Conservation (phyloP, 1,140 invertebrate genomes). For the Drosophila bocki region DNA sequence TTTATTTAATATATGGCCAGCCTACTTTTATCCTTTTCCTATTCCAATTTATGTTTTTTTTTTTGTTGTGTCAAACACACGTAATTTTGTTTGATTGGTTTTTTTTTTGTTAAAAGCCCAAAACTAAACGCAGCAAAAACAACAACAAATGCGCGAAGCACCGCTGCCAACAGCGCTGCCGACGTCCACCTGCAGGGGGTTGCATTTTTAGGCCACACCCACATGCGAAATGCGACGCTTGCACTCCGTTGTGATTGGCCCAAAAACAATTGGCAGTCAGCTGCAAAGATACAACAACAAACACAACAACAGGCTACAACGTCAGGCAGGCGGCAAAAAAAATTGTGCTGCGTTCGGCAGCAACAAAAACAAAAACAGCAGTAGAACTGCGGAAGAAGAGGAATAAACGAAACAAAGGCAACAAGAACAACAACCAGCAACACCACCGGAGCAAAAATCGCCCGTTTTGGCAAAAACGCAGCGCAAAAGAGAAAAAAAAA, state of each 20-base stretch:
- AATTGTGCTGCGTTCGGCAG: conserved; percentile 56
- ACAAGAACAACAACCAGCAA: conserved; percentile 38
- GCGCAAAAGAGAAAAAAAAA: conserved; percentile 47
- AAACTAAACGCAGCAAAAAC: conserved; percentile 7
- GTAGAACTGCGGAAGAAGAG: neutral
- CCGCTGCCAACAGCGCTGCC: conserved; percentile 54
- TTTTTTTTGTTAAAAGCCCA: conserved; percentile 1
- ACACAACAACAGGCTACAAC: conserved; percentile 35
- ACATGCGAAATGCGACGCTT: conserved; percentile 82
- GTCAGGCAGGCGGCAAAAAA: conserved; percentile 46
- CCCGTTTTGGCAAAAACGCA: conserved; percentile 68
- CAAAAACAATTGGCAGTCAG: conserved; percentile 81
- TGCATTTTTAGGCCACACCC: conserved; percentile 85
- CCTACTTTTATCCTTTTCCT: neutral
- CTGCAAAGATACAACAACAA: conserved; percentile 74
- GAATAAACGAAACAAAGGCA: conserved; percentile 52
- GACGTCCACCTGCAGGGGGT: conserved; percentile 65
- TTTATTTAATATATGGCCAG: neutral
- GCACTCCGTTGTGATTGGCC: conserved; percentile 84
- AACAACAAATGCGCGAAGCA: conserved; percentile 10
- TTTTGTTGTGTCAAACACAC: conserved; percentile 31
- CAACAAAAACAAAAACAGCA: conserved; percentile 26
- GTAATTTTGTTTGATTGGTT: conserved; percentile 5
- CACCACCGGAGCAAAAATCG: conserved; percentile 69
- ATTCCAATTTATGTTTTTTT: neutral